A percentile compares a stretch with the other conserved stretches of the same genome.
phyloP scores from a whole-genome alignment of 2,797 vertebrate species.

The Danio kyathit region DNA sequence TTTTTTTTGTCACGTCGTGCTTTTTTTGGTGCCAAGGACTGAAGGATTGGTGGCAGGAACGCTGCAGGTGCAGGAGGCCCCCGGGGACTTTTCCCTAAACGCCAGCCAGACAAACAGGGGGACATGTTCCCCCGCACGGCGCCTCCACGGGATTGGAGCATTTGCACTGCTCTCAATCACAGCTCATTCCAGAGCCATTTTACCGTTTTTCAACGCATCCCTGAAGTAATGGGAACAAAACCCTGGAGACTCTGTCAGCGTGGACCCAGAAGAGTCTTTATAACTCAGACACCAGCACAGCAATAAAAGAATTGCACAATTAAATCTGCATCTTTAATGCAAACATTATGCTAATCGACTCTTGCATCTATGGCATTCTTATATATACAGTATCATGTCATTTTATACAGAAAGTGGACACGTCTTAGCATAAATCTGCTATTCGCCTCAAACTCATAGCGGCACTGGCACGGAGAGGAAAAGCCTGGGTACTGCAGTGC shows the following conservation, averaged over 20 bases:
- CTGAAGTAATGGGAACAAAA: slow-evolving; percentile 70
- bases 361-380: slow-evolving; percentile 51
- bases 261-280: slow-evolving; percentile 56
- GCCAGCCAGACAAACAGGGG: slow-evolving; percentile 58
- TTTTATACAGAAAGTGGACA: slow-evolving; percentile 35
- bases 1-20: slow-evolving; percentile 12
- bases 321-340: slow-evolving; percentile 43
- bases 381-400: slow-evolving; percentile 18
- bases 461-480: slow-evolving; percentile 25
- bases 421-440: slow-evolving; percentile 34
- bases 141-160: slow-evolving; percentile 54
- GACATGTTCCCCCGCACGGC: slow-evolving; percentile 26
- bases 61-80: slow-evolving; percentile 57
- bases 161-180: slow-evolving; percentile 64
- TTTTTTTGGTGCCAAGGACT: slow-evolving; percentile 55
- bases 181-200: slow-evolving; percentile 42
- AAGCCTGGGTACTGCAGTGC: slow-evolving; percentile 9
- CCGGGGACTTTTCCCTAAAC: slow-evolving; percentile 57
- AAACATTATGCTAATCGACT: slow-evolving; percentile 53
- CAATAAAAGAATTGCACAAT: slow-evolving; percentile 59
- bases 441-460: slow-evolving; percentile 45
- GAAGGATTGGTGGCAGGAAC: slow-evolving; percentile 56
- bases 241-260: slow-evolving; percentile 58
- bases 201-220: slow-evolving; percentile 58
- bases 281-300: slow-evolving; percentile 57